Conservation (phyloP, 2,113 vertebrate species). For the Nothocercus nigrocapillus region DNA sequence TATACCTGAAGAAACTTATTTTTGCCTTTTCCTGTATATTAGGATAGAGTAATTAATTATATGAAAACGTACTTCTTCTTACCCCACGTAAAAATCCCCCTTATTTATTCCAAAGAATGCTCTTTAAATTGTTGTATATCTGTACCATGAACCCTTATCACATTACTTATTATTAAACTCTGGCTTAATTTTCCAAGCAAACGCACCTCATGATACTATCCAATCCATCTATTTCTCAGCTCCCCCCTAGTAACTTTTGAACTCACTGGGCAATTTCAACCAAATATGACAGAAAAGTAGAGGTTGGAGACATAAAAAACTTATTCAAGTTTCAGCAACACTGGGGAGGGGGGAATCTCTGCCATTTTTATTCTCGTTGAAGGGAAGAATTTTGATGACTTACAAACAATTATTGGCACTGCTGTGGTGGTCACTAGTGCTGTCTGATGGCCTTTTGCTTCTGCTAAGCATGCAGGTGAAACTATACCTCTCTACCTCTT, state of each 20-base stretch:
- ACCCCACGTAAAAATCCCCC: not conserved
- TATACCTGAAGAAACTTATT: conserved; percentile 1
- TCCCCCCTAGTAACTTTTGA: not conserved
- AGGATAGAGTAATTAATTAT: not conserved
- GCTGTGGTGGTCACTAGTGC: not conserved
- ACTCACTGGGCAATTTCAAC: not conserved
- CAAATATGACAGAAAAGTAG: not conserved
- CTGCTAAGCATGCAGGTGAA: not conserved
- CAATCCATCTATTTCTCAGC: not conserved
- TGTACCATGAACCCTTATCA: not conserved
- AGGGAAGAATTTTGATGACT: not conserved
- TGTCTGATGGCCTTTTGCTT: not conserved
- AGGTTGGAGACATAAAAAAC: not conserved
- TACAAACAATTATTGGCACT: not conserved
- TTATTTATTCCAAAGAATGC: not conserved
- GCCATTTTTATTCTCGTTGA: not conserved
- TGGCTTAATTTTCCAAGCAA: not conserved
- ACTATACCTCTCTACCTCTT: not conserved
- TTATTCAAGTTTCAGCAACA: not conserved
- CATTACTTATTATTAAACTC: not conserved
- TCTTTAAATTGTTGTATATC: not conserved
- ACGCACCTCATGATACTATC: not conserved
- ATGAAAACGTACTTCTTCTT: not conserved
- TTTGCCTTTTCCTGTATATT: not conserved
- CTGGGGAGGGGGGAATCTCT: not conserved